phyloP scores from a whole-genome alignment of 92 coral and sea anemone genomes.

The Phenganax stokvisi region DNA sequence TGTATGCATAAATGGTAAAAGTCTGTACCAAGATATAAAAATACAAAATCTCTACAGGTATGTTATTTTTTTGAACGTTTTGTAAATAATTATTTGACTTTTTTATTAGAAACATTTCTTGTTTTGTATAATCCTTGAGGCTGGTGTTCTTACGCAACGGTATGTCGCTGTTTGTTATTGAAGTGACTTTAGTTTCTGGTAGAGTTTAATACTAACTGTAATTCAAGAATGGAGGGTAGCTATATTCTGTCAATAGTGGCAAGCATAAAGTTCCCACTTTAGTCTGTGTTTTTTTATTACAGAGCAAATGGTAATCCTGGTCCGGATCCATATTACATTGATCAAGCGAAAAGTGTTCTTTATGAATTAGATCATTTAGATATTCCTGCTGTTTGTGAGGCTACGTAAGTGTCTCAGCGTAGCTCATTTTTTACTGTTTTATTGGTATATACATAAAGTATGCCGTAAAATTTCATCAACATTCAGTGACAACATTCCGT shows the following conservation, averaged over 20 bases:
- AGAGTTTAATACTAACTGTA: too few species aligned
- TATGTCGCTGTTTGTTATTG: conserved; percentile 11
- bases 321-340: conserved; percentile 88
- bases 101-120: conserved; percentile 74
- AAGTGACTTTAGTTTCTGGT: neutral
- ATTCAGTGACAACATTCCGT: too few species aligned
- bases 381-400: conserved; percentile 85
- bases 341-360: conserved; percentile 80
- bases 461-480: too few species aligned
- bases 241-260: neutral
- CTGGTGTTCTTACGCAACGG: conserved; percentile 85
- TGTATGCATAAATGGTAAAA: neutral
- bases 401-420: conserved; percentile 50
- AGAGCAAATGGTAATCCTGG: conserved; percentile 95
- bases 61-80: neutral
- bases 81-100: neutral
- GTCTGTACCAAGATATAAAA: neutral
- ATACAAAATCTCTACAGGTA: neutral
- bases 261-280: neutral
- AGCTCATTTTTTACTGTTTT: neutral
- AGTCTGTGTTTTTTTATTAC: neutral
- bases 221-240: too few species aligned
- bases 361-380: conserved; percentile 82
- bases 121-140: conserved; percentile 80
- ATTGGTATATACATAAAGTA: too few species aligned